These are phyloP conservation scores for Chelidonichthys spinosus DNA, from an alignment of 2,797 vertebrate genomes.

Conservation along the genomic window DNA sequence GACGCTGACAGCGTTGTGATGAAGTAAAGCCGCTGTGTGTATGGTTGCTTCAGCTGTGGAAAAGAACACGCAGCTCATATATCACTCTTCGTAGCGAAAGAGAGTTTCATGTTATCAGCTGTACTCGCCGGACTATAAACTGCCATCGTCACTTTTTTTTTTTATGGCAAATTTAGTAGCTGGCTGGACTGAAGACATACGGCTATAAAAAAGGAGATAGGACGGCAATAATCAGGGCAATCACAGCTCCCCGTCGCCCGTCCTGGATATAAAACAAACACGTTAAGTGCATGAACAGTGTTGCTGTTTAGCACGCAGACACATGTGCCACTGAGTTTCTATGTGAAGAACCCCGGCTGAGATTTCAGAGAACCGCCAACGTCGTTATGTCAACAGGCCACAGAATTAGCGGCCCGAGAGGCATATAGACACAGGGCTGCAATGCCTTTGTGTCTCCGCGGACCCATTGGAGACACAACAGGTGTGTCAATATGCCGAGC, in stretches of 20 bases:
- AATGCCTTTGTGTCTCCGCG: slow-evolving; percentile 74
- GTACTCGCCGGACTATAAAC: slow-evolving; percentile 71
- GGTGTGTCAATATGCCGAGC: slow-evolving; percentile 83
- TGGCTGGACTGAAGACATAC: slow-evolving; percentile 58
- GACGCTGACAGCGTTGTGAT: slow-evolving; percentile 49
- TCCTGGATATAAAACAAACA: slow-evolving; percentile 18
- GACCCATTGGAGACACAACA: slow-evolving; percentile 76
- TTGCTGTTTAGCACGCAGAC: background rate
- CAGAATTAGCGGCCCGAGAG: slow-evolving; percentile 44
- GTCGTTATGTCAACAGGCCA: slow-evolving; percentile 51
- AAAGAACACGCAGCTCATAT: slow-evolving; percentile 50
- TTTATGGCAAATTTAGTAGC: slow-evolving; percentile 71
- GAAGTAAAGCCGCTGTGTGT: slow-evolving; percentile 24
- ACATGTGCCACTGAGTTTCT: background rate
- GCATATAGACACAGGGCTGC: slow-evolving; percentile 30
- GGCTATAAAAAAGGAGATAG: slow-evolving; percentile 73
- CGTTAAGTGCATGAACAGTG: background rate
- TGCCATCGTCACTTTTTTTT: slow-evolving; percentile 46
- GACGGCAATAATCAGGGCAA: slow-evolving; percentile 40
- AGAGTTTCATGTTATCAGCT: slow-evolving; percentile 70
- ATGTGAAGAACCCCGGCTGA: background rate
- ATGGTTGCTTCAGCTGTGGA: slow-evolving; percentile 38
- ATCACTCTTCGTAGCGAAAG: slow-evolving; percentile 29
- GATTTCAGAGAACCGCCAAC: slow-evolving; percentile 35
- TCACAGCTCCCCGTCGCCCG: background rate